Percentiles rank a stretch among this genome's conserved stretches.
These are phyloP conservation scores for Maniola hyperantus DNA, from an alignment of 2,888 invertebrate genomes.

Conservation along the genomic window DNA sequence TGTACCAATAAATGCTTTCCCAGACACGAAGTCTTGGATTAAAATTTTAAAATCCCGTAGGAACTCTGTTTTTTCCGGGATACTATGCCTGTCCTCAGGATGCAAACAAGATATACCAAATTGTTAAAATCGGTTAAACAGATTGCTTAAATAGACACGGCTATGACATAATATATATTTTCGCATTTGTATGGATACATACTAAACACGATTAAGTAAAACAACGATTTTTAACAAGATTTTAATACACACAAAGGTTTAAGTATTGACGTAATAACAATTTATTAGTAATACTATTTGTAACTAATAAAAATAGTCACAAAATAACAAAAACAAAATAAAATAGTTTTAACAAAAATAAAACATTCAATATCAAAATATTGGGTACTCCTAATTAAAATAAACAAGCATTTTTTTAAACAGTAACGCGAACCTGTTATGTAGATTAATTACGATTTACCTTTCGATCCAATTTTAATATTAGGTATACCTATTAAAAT, in stretches of 20 bases:
- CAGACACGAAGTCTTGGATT: no score
- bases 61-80: no score
- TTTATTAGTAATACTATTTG: not conserved
- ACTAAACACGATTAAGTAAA: no score
- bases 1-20: no score
- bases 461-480: not conserved
- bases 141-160: no score
- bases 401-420: not conserved
- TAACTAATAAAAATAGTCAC: not conserved
- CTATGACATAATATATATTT: no score
- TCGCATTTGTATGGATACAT: no score
- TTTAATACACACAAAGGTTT: not conserved
- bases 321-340: not conserved
- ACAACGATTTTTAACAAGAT: not conserved
- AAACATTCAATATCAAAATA: not conserved
- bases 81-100: no score
- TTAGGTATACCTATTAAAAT: not conserved
- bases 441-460: not conserved
- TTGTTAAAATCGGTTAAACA: no score
- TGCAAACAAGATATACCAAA: no score
- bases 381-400: no score
- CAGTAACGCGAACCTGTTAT: not conserved
- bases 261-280: not conserved
- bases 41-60: no score
- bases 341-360: slow-evolving; percentile 9